phyloP scores from a whole-genome alignment of 37 sponge, comb jelly and placozoan genomes.

The Theonella swinhoei region DNA sequence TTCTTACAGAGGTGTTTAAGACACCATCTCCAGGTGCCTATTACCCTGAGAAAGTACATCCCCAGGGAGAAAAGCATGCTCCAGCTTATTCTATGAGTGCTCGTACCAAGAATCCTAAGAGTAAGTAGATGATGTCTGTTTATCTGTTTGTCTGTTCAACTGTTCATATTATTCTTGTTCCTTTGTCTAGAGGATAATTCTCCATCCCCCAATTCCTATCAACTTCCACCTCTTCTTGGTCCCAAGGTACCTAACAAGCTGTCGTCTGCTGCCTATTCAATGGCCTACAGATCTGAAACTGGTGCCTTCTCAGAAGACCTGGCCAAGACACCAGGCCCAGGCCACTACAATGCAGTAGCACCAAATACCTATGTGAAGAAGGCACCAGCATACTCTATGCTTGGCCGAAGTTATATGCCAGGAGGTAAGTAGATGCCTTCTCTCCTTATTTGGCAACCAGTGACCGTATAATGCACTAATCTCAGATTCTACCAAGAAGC shows the following conservation, averaged over 20 bases:
- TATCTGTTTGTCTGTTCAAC: neutral
- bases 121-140: slow-evolving; percentile 28
- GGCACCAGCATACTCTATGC: slow-evolving; percentile 95
- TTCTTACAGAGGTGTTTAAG: slow-evolving; percentile 80
- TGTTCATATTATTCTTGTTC: neutral
- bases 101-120: slow-evolving; percentile 83
- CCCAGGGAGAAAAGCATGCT: slow-evolving; percentile 94
- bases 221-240: slow-evolving; percentile 89
- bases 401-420: slow-evolving; percentile 83
- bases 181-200: slow-evolving; percentile 71
- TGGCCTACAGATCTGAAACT: slow-evolving; percentile 71
- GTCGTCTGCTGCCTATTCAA: slow-evolving; percentile 87
- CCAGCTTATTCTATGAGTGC: slow-evolving; percentile 94
- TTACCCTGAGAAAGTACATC: slow-evolving; percentile 89
- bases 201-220: slow-evolving; percentile 96
- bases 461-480: neutral
- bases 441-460: neutral
- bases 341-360: slow-evolving; percentile 76
- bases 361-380: slow-evolving; percentile 63
- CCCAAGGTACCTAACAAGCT: slow-evolving; percentile 81
- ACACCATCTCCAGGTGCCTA: slow-evolving; percentile 96
- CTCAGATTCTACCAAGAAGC: slow-evolving; percentile 87
- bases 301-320: slow-evolving; percentile 95
- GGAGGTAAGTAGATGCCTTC: slow-evolving; percentile 47
- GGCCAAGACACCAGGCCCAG: slow-evolving; percentile 97